A percentile compares a stretch with the other conserved stretches of the same genome.
These are phyloP conservation scores for Carettochelys insculpta DNA, from an alignment of 2,113 vertebrate species.

Conservation along the genomic window DNA sequence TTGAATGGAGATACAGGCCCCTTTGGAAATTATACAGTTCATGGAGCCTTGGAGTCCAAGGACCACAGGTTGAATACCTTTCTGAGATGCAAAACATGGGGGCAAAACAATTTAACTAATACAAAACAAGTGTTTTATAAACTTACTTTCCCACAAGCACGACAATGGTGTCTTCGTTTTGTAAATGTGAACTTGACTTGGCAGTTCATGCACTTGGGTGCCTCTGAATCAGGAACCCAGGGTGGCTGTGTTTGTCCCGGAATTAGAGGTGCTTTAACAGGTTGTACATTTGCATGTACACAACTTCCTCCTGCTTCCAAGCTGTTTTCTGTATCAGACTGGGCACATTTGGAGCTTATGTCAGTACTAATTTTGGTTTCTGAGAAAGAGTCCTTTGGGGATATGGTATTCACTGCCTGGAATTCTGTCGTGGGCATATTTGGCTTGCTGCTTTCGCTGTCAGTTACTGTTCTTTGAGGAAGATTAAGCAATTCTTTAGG, in stretches of 20 bases:
- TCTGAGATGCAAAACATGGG: neutral
- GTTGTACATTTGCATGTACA: slow-evolving; percentile 5
- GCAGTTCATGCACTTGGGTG: slow-evolving; percentile 95
- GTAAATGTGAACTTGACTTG: slow-evolving; percentile 93
- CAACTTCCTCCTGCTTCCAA: slow-evolving; percentile 74
- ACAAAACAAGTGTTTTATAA: neutral
- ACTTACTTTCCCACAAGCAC: slow-evolving; percentile 95
- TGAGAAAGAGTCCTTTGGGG: neutral
- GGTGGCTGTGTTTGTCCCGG: slow-evolving; percentile 85
- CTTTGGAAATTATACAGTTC: neutral
- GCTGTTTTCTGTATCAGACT: slow-evolving; percentile 71
- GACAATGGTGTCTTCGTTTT: slow-evolving; percentile 93
- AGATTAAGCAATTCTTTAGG: slow-evolving; percentile 84
- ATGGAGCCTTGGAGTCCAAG: neutral
- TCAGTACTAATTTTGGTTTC: neutral
- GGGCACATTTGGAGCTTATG: slow-evolving; percentile 22
- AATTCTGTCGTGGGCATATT: slow-evolving; percentile 38
- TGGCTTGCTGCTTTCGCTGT: slow-evolving; percentile 51
- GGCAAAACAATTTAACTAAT: neutral
- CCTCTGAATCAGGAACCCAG: slow-evolving; percentile 95
- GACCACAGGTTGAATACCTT: neutral
- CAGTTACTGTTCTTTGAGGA: slow-evolving; percentile 60
- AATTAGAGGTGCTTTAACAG: slow-evolving; percentile 37
- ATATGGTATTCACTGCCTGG: slow-evolving; percentile 16
- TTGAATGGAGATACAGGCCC: neutral